phyloP scores from a whole-genome alignment of 2,888 invertebrate species.

The Aspidiotus destructor region DNA sequence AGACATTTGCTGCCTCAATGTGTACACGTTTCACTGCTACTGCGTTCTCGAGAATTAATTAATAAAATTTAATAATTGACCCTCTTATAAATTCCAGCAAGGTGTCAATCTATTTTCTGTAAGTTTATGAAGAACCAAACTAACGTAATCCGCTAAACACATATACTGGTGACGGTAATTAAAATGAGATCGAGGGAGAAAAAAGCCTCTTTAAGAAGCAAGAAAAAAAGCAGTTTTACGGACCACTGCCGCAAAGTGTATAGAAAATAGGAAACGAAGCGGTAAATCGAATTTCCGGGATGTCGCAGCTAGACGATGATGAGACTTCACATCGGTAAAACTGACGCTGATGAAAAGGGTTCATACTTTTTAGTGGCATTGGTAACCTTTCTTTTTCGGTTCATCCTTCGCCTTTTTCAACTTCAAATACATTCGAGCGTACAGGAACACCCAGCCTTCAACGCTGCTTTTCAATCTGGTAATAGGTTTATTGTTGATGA shows the following conservation, averaged over 20 bases:
- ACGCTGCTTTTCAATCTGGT: constrained; percentile 29
- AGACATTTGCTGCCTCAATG: too few relatives aligned
- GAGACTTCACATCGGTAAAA: constrained; percentile 26
- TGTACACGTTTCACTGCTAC: too few relatives aligned
- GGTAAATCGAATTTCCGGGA: constrained; percentile 28
- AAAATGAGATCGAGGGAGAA: too few relatives aligned
- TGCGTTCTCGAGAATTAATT: too few relatives aligned
- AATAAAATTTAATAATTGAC: too few relatives aligned
- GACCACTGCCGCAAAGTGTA: constrained; percentile 19
- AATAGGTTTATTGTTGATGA: constrained; percentile 30
- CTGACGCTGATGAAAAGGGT: constrained; percentile 30
- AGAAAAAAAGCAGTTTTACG: neutral
- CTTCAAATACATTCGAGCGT: constrained; percentile 25
- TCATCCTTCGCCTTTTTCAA: constrained; percentile 28
- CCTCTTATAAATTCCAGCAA: too few relatives aligned
- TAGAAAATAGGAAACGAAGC: constrained; percentile 28
- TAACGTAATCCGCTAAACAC: too few relatives aligned
- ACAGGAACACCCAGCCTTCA: constrained; percentile 24
- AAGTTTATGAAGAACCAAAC: too few relatives aligned
- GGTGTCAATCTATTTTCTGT: too few relatives aligned
- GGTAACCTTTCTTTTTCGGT: constrained; percentile 28
- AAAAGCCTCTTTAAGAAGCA: neutral
- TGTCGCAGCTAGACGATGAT: constrained; percentile 30
- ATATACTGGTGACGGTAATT: too few relatives aligned
- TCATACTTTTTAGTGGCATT: constrained; percentile 28